phyloP scores from a whole-genome alignment of 1,140 invertebrate species.

The Odontomachus brunneus region DNA sequence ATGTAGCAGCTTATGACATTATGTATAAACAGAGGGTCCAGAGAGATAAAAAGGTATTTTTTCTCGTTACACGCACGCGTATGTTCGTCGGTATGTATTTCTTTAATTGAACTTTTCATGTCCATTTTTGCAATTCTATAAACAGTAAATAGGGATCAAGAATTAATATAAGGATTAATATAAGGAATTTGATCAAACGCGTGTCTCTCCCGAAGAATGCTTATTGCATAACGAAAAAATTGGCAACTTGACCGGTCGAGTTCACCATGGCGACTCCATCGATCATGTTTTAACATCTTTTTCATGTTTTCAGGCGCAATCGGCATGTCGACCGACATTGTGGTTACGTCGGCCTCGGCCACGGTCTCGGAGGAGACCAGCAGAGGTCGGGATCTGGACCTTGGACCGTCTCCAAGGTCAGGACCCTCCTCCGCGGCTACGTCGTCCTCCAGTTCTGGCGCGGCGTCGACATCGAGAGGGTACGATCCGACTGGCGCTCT shows the following conservation, averaged over 20 bases:
- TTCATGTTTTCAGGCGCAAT: conserved; percentile 69
- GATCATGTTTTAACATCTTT: background rate
- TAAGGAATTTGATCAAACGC: no score
- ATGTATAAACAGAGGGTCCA: background rate
- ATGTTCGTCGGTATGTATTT: no score
- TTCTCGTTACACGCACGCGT: no score
- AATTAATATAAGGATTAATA: no score
- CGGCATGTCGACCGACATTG: conserved; percentile 83
- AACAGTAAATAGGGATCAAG: no score
- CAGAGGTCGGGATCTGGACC: conserved; percentile 69
- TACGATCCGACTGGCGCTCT: conserved; percentile 88
- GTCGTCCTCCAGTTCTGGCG: conserved; percentile 79
- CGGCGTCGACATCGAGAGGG: conserved; percentile 85
- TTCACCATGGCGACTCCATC: no score
- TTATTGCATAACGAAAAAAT: no score
- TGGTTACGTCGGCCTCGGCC: conserved; percentile 81
- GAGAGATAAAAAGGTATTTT: background rate
- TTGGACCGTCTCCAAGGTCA: conserved; percentile 71
- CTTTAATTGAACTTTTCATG: no score
- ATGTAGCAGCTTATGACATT: background rate
- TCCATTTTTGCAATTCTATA: no score
- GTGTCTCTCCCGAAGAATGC: no score
- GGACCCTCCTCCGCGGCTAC: conserved; percentile 65
- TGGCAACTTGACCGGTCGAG: background rate
- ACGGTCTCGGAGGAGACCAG: conserved; percentile 77